These are phyloP conservation scores for Polyodon spathula DNA, from an alignment of 2,113 vertebrate genomes.

Conservation along the genomic window DNA sequence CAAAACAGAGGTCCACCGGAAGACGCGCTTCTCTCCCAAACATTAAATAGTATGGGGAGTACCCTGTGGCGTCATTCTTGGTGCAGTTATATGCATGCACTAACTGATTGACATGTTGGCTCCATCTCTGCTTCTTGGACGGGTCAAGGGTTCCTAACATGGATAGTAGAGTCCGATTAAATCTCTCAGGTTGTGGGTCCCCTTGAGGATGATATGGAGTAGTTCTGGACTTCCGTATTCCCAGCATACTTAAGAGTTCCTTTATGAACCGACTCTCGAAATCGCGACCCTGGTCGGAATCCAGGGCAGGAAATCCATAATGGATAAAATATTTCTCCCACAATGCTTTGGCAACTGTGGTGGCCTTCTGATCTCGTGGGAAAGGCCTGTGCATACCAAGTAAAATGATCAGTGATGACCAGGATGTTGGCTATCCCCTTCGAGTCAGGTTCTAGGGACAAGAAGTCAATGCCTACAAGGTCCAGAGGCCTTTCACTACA, in stretches of 20 bases:
- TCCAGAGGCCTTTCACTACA: conserved; percentile 1
- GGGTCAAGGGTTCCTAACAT: no score
- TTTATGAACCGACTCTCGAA: conserved; percentile 8
- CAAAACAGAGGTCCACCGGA: no score
- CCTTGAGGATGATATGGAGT: conserved; percentile 5
- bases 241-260: conserved; percentile 4
- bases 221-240: neutral
- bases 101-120: no score
- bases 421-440: conserved; percentile 1
- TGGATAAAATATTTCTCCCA: conserved; percentile 13
- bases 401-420: conserved; percentile 14
- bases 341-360: conserved; percentile 9
- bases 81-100: no score
- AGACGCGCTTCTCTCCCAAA: no score
- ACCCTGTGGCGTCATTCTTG: no score
- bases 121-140: no score
- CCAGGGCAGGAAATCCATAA: conserved; percentile 1
- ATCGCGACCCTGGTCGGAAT: conserved; percentile 2
- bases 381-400: conserved; percentile 5
- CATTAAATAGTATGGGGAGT: no score
- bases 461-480: conserved; percentile 11
- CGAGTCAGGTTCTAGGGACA: conserved; percentile 4
- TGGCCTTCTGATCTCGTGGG: conserved; percentile 9
- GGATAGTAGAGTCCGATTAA: no score
- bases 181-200: conserved; percentile 3